Base-by-base conservation (phyloP, 2,888 invertebrate species). In the Oscheius sp. region DNA sequence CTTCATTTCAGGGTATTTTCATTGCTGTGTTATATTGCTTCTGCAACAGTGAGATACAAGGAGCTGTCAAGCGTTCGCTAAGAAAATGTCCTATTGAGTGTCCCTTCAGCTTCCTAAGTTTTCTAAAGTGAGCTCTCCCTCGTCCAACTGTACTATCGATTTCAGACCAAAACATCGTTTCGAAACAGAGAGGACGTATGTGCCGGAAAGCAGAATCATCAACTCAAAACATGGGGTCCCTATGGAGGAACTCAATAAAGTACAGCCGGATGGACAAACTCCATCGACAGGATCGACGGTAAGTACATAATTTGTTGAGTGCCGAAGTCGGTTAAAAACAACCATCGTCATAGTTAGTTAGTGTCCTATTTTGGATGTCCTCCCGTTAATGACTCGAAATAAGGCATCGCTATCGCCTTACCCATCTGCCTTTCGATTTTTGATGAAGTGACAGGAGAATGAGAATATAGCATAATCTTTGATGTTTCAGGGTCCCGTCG, bases 21-120 rank as follows among this genome's bases (percentile, higher is more conserved):
- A 86, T 88, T 68, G 88, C 88, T 12, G 85, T 88, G 16, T 78
- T 88, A 9, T 87, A 86, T 71, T 88, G 86, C 69, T 87, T 87
- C 74, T 73, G 84, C 64, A 87, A 87, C 74, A 81, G 81, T 69
- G 87, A 87, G 64, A 89, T 85, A 82, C 90, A 80, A 88, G 80
- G 80, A 66, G 87, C 87, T 13, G 68, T 88, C 9, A 84, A 83
- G 59, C 59, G 87, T 49, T 86, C 87, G 59, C 59, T 87, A 13
- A 76, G 81, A 13, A 87, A 87, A 79, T 78, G 86, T 69, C 86
- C 86, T 6, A 77, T 87, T 49, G 76, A 78, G 43, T 61, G 61
- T 18, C 61, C 61, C 7, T 61, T 61, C 43, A 43, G 61, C 23
- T 61, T 61, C 21, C 21, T 61, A 12, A 61, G 41, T 61, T 76